Conservation (phyloP, 2,797 vertebrate species). For the Cephalopachus bancanus region DNA sequence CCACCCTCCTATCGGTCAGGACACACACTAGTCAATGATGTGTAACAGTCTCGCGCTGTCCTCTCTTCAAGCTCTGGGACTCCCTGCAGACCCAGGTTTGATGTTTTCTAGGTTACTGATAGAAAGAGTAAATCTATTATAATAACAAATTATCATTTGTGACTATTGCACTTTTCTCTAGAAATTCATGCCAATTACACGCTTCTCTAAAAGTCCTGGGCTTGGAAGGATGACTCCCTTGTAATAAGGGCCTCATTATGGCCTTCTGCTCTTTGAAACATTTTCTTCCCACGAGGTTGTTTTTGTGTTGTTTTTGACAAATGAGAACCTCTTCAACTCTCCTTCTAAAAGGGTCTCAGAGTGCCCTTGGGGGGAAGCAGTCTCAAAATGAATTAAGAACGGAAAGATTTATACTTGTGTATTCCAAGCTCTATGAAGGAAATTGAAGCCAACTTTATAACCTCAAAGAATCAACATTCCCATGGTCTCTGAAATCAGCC, state of each 20-base stretch:
- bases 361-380: background rate
- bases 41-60: no score
- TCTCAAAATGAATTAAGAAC: background rate
- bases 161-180: background rate
- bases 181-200: background rate
- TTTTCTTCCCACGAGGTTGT: constrained; percentile 10
- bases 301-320: background rate
- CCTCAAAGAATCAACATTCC: background rate
- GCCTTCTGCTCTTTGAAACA: constrained; percentile 18
- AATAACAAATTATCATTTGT: background rate
- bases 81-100: background rate
- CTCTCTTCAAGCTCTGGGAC: background rate
- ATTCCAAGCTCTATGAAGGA: background rate
- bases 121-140: constrained; percentile 8
- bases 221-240: background rate
- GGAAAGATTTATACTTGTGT: background rate
- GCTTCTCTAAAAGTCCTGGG: background rate
- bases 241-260: background rate
- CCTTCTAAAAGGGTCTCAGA: background rate
- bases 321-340: background rate
- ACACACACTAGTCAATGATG: no score
- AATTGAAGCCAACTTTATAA: background rate
- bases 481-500: background rate
- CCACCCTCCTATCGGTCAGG: background rate
- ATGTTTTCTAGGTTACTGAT: background rate